phyloP scores from a whole-genome alignment of 2,797 vertebrate species.

The Halcyon badia region DNA sequence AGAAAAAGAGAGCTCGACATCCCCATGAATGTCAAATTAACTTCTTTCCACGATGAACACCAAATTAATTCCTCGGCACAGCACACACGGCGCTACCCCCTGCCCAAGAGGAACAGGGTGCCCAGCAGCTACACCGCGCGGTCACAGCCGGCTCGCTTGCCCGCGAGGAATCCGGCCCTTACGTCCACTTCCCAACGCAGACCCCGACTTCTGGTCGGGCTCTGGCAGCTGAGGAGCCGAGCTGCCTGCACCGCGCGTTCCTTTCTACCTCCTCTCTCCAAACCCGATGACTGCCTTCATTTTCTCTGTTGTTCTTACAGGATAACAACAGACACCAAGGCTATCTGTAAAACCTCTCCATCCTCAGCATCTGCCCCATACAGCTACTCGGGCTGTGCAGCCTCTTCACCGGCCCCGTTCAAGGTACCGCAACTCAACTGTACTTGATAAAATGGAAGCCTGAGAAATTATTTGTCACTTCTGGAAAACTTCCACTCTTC shows the following conservation, averaged over 20 bases:
- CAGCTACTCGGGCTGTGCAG: no score
- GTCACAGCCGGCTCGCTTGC: neutral
- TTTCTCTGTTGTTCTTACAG: neutral
- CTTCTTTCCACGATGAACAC: conserved; percentile 68
- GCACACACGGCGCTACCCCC: conserved; percentile 39
- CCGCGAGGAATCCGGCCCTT: no score
- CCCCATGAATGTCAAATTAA: conserved; percentile 71
- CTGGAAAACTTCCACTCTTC: neutral
- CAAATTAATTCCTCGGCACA: conserved; percentile 73
- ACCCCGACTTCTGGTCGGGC: accelerated
- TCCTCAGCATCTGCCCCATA: neutral
- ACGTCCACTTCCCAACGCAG: accelerated
- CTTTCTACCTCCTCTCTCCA: neutral
- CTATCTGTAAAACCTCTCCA: neutral
- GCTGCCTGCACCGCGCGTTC: neutral
- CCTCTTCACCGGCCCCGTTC: accelerated
- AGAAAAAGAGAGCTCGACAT: neutral
- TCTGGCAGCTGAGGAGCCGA: neutral
- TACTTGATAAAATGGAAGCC: accelerated
- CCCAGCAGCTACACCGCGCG: neutral
- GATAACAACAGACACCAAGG: accelerated
- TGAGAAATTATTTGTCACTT: neutral
- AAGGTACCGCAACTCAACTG: accelerated
- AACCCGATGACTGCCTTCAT: accelerated
- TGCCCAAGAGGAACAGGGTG: conserved; percentile 29